Base-by-base conservation (phyloP, 2,797 vertebrate species). In the Xyrichtys novacula region DNA sequence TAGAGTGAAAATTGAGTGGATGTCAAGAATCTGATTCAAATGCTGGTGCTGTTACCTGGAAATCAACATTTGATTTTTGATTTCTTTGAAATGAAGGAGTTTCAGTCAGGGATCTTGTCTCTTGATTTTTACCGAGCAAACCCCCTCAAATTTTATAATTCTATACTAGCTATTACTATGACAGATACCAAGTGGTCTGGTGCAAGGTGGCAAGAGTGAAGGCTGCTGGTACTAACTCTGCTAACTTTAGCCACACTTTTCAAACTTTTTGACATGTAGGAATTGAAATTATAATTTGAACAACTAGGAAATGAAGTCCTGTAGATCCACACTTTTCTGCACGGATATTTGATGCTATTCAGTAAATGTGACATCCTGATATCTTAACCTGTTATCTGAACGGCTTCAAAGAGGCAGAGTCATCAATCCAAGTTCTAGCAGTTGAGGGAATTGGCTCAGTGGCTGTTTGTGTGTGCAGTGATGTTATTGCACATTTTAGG, bases 401-500 rank as follows among this genome's bases (percentile, higher is more conserved):
- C 72, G 60, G 80, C 80, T 67, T 81, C 50, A 68, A 60, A 26
- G 54, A 69, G 46, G 59, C 48, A 28, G 5, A 71, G 84, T 83
- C 81, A 89, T 90, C 69, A 73, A 79, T 85, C 82, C 74, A 65
- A 85, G 85, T 85, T 84, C 75, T n/a, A 61, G 71, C n/a, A 43
- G 65, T 38, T 60, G 54, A 3, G 17, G 19, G 32, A 62, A 62
- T 76, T 75, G 70, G 61, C 60, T 78, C 34, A 20, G 74, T 56
- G 50, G 10, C 8, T 71, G 53, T 84, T 58, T 65, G 64, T 53
- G 64, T 67, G 48, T 14, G 73, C 60, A 48, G 52, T 22, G 55
- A 67, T 86, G 82, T 86, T 84, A 83, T 89, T 87, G 86, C 73
- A 22, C 71, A 71, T 85, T 86, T 86, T 83, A 80, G 78, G 65